Conservation (phyloP, 2,888 invertebrate genomes). For the Aplocera efformata region DNA sequence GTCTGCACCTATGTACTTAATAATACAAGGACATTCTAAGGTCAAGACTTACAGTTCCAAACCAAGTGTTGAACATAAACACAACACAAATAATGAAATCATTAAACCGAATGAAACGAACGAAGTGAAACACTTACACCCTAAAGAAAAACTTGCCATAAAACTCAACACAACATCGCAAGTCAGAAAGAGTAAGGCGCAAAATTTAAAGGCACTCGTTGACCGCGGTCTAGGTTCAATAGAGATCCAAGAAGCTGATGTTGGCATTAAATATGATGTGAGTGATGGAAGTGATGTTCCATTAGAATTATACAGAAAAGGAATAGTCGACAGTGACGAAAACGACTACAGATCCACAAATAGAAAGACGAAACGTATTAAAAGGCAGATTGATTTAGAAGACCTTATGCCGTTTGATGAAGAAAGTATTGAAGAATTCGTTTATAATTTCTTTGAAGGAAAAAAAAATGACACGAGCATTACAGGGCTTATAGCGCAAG, state of each 20-base stretch:
- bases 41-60: slow-evolving; percentile 90
- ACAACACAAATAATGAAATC: slow-evolving; percentile 71
- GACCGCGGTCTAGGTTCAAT: slow-evolving; percentile 71
- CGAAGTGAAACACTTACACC: slow-evolving; percentile 81
- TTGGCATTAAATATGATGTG: slow-evolving; percentile 80
- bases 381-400: slow-evolving; percentile 64
- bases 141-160: slow-evolving; percentile 56
- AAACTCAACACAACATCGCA: slow-evolving; percentile 49
- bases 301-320: slow-evolving; percentile 80
- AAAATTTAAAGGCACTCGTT: slow-evolving; percentile 60
- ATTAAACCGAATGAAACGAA: slow-evolving; percentile 71
- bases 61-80: slow-evolving; percentile 58
- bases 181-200: slow-evolving; percentile 48
- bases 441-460: slow-evolving; percentile 60
- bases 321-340: slow-evolving; percentile 80
- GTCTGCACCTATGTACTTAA: slow-evolving; percentile 85
- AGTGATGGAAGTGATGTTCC: slow-evolving; percentile 75
- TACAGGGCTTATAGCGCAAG: slow-evolving; percentile 63
- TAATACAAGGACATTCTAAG: slow-evolving; percentile 92
- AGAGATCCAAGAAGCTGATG: slow-evolving; percentile 79
- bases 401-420: slow-evolving; percentile 68
- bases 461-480: slow-evolving; percentile 64
- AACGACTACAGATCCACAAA: slow-evolving; percentile 47
- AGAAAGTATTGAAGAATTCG: slow-evolving; percentile 64
- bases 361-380: slow-evolving; percentile 42